Evolutionary conservation across 2,888 invertebrate genomes (phyloP), one percentile per base, ranked within the genome.

Genomic region (Stegophylla sp.): DNA sequence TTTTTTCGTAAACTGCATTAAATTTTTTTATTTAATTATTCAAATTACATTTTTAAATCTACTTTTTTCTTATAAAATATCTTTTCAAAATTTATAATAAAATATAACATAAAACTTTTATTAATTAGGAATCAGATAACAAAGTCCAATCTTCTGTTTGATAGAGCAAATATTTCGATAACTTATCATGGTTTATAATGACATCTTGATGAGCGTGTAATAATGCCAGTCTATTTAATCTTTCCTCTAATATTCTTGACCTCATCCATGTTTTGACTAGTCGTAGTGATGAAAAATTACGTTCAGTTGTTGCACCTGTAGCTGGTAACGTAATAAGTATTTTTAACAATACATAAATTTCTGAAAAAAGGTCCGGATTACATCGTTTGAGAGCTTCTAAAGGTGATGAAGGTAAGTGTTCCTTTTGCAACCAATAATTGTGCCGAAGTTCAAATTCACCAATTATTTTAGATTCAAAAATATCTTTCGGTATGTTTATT

Each of bases 231-330:
- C 43, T 45, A 67, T 45, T 67, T 71, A 77, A 9, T 77, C 77
- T 28, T 67, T 67, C 67, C 64, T 77, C 53, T 17, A 41, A 77
- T 66, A 77, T 77, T 66, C 53, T 77, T 15, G 77, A 67, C 41
- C 77, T 66, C 48, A 77, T 41, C 43, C 59, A 77, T 34, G n/a
- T 76, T 28, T 53, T 45, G 63, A 76, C 5, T 63, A 64, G 51
- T 7, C 66, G 2, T 67, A 43, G 43, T 43, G 43, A 43, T 43
- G 10, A 43, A 43, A 43, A 43, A 43, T 43, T 43, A 4, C 43
- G 43, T 43, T 43, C n/a, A n/a, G n/a, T n/a, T n/a, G n/a, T n/a
- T n/a, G n/a, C n/a, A n/a, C n/a, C n/a, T n/a, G n/a, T n/a, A 66
- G 20, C 43, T 66, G 43, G 43, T 43, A 43, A 66, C 15, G 43